phyloP scores from a whole-genome alignment of 2,797 vertebrate genomes.

The Premnoplex brunnescens region DNA sequence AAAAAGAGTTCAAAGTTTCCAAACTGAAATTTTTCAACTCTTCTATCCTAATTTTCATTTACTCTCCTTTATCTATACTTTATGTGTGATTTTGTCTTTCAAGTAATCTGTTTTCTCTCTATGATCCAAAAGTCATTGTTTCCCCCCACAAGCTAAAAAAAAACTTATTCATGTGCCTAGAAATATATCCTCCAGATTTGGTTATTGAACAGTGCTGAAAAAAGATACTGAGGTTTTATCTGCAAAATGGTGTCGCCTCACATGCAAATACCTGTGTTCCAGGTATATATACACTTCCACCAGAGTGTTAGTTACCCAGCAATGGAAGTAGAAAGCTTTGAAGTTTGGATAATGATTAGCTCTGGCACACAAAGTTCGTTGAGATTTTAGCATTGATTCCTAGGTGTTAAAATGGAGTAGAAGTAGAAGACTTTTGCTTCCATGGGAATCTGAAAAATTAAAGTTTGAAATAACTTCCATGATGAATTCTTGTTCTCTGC shows the following conservation, averaged over 20 bases:
- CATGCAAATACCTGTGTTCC: not conserved
- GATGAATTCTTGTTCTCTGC: not conserved
- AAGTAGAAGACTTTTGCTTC: not conserved
- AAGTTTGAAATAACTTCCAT: not conserved
- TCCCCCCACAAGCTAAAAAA: not conserved
- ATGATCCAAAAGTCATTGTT: not conserved
- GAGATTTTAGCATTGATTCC: not conserved
- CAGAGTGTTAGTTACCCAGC: not conserved
- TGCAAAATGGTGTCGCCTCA: not conserved
- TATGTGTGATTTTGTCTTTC: not conserved
- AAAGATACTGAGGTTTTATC: not conserved
- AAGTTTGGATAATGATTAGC: not conserved
- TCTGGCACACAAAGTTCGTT: not conserved
- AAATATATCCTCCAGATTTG: not conserved
- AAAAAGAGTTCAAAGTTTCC: not conserved
- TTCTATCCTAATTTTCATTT: not conserved
- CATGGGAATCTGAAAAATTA: not conserved
- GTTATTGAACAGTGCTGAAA: not conserved
- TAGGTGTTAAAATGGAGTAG: not conserved
- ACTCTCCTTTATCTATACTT: not conserved
- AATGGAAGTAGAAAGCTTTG: not conserved
- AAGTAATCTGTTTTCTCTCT: not conserved
- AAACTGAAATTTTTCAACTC: not conserved
- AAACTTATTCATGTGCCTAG: not conserved
- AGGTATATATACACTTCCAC: too few relatives aligned